A percentile compares a stretch with the other conserved stretches of the same genome.
Evolutionary conservation across 2,797 vertebrate genomes (phyloP).

Genomic region (Anabacerthia variegaticeps): DNA sequence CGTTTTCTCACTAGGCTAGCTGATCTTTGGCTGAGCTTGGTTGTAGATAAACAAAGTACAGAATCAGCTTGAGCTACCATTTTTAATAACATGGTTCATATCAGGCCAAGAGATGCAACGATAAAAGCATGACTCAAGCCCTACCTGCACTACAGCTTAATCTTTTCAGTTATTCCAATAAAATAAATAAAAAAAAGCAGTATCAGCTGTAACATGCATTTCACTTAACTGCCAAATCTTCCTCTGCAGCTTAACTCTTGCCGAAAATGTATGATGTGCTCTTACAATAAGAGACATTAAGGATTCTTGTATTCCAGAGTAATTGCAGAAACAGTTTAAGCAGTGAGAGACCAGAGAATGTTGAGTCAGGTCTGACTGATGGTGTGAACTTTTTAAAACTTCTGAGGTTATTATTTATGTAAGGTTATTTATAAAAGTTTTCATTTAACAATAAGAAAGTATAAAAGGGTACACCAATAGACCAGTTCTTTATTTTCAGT

Average conservation of each 20-base stretch:
- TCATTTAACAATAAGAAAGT: neutral
- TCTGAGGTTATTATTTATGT: conserved; percentile 38
- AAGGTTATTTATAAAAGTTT: conserved; percentile 54
- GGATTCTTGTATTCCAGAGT: conserved; percentile 17
- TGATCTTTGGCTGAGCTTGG: conserved; percentile 10
- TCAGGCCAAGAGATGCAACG: neutral
- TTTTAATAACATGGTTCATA: conserved; percentile 37
- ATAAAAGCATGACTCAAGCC: conserved; percentile 51
- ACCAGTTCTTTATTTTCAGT: neutral
- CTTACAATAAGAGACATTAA: conserved; percentile 44
- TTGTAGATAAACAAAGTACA: conserved; percentile 14
- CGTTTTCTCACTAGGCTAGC: neutral
- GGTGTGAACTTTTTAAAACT: neutral
- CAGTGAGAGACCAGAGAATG: conserved; percentile 23
- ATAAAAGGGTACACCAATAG: neutral
- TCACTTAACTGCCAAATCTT: conserved; percentile 52
- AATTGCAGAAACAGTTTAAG: conserved; percentile 1
- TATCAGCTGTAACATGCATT: conserved; percentile 55
- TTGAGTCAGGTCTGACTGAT: neutral
- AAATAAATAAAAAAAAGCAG: neutral
- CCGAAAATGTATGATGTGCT: conserved; percentile 34
- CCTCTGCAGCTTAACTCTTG: conserved; percentile 43
- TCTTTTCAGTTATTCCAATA: conserved; percentile 52
- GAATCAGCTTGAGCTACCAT: neutral
- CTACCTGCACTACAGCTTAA: conserved; percentile 29